Evolutionary conservation across 2,113 vertebrate species (phyloP).

Genomic region (Opisthocomus hoazin): DNA sequence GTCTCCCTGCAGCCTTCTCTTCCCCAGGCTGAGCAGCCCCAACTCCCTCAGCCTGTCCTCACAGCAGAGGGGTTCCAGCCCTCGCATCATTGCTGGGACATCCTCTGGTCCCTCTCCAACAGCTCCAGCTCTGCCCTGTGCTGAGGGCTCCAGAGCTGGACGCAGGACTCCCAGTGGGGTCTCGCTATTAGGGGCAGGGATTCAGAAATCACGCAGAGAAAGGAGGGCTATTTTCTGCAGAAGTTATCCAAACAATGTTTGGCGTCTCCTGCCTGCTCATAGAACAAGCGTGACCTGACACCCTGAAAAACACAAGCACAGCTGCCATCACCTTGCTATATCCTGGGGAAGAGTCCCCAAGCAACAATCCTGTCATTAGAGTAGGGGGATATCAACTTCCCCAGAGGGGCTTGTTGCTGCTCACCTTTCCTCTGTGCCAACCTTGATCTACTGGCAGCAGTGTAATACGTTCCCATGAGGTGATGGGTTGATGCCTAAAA

Average conservation of each 20-base stretch:
- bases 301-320: neutral
- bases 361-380: neutral
- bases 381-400: fast-evolving
- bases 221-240: neutral
- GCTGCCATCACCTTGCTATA: neutral
- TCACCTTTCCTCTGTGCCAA: neutral
- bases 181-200: neutral
- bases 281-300: neutral
- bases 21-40: no score
- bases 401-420: neutral
- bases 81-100: no score
- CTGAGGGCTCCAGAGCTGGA: no score
- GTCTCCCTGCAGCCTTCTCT: no score
- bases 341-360: neutral
- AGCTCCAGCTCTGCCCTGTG: no score
- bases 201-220: neutral
- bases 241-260: neutral
- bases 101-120: no score
- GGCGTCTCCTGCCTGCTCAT: neutral
- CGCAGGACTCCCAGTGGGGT: no score
- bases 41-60: no score
- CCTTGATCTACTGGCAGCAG: neutral
- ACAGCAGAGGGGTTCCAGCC: no score
- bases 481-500: neutral
- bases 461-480: fast-evolving